Conservation (phyloP, 92 coral and sea anemone genomes). For the Zoanthus sociatus region DNA sequence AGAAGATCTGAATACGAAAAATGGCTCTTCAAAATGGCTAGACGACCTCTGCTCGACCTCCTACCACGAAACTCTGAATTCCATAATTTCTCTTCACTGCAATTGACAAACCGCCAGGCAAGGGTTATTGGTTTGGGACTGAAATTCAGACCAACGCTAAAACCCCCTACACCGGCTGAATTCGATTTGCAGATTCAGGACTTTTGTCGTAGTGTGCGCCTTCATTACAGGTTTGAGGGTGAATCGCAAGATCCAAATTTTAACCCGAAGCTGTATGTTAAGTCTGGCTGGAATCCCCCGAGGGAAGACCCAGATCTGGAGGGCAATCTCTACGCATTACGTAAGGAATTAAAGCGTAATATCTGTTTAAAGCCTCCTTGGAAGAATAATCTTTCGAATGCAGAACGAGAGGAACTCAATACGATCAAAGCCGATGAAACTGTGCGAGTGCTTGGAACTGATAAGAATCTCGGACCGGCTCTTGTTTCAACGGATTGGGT, state of each 20-base stretch:
- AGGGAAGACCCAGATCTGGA: conserved; percentile 52
- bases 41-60: conserved; percentile 51
- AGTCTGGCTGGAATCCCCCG: conserved; percentile 54
- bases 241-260: conserved; percentile 42
- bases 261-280: conserved; percentile 55
- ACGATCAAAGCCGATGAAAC: conserved; percentile 29
- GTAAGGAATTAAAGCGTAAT: conserved; percentile 39
- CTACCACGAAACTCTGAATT: conserved; percentile 57
- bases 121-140: conserved; percentile 59
- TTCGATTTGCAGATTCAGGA: conserved; percentile 66
- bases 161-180: conserved; percentile 58
- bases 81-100: conserved; percentile 50
- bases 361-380: conserved; percentile 35
- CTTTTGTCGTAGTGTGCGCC: conserved; percentile 58
- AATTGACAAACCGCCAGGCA: conserved; percentile 45
- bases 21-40: conserved; percentile 58
- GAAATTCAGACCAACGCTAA: conserved; percentile 69
- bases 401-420: conserved; percentile 38
- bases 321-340: conserved; percentile 45
- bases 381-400: conserved; percentile 40
- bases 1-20: conserved; percentile 27
- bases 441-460: conserved; percentile 37
- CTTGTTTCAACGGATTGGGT: conserved; percentile 29
- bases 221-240: conserved; percentile 41
- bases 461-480: conserved; percentile 36